Base-by-base conservation (phyloP, 2,888 invertebrate species). In the Caenorhabditis zanzibari region DNA sequence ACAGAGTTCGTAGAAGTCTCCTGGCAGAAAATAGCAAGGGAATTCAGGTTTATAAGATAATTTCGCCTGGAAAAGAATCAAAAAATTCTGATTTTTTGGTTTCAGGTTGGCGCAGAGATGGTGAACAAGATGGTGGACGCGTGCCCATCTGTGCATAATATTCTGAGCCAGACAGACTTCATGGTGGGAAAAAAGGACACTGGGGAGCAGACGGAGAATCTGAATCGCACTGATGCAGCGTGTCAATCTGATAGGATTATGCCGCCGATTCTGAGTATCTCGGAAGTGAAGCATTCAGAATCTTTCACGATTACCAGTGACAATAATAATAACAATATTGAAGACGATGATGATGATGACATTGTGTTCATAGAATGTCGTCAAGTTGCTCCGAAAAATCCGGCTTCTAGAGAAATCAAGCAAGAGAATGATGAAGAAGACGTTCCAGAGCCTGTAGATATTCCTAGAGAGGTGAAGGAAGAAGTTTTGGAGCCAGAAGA, bases 331-430 rank as follows among this genome's bases (percentile, higher is more conserved):
- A 38, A 12, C 7, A 32, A 32, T 4, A n/a, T 58, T 35, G 72
- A 72, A 4, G 4, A 26, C 26, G 58, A 49, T 6, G 26, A 63
- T 0, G 49, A 63, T 24, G 73, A 73, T 9, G 73, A 73, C 5
- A 54, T 73, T 12, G 63, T 73, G 73, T 73, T 73, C 63, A 26
- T 73, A 12, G 73, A 73, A 32, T 41, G 26, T n/a, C 73, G 73
- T 26, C 38, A 10, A 3, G 49, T 52, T 5, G 16, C 7, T 32
- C 19, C 28, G 0, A 12, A 47, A 3, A 9, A 35, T 12, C 38
- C 59, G 14, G 1, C 28, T 22, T n/a, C n/a, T n/a, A n/a, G n/a
- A 32, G 58, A 71, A 32, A 10, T 58, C 16, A 71, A 58, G 19
- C 28, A 28, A 28, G 71, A 71, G 47, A 28, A 4, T 24, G 26